These are phyloP conservation scores for Triplophysa rosa DNA, from an alignment of 2,113 vertebrate genomes.

Conservation along the genomic window DNA sequence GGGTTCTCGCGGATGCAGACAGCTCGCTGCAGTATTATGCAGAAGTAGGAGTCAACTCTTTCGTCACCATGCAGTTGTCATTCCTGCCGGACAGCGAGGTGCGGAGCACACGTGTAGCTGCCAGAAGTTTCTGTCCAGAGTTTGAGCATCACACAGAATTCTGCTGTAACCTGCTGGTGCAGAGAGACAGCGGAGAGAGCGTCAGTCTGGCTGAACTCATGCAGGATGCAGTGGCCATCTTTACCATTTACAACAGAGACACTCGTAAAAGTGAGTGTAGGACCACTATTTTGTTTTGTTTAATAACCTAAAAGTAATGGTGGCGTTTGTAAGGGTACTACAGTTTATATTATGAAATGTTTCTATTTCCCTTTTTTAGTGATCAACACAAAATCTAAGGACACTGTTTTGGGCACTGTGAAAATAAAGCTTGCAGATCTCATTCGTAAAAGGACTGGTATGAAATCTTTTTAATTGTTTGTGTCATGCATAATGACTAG, in stretches of 20 bases:
- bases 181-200: conserved; percentile 79
- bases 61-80: conserved; percentile 78
- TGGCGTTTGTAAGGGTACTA: background rate
- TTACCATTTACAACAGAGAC: conserved; percentile 85
- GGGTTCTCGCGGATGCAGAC: conserved; percentile 76
- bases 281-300: background rate
- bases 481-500: background rate
- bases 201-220: conserved; percentile 87
- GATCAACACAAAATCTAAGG: conserved; percentile 51
- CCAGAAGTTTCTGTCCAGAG: conserved; percentile 85
- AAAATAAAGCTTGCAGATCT: conserved; percentile 71
- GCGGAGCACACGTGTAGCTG: conserved; percentile 73
- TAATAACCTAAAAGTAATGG: too few species aligned
- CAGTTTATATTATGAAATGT: background rate
- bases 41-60: conserved; percentile 82
- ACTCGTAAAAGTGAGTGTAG: conserved; percentile 60
- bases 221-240: conserved; percentile 74
- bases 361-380: conserved; percentile 45
- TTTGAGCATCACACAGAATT: conserved; percentile 82
- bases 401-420: conserved; percentile 70
- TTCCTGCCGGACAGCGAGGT: conserved; percentile 78
- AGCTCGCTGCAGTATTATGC: conserved; percentile 74
- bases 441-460: conserved; percentile 74
- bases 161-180: conserved; percentile 77
- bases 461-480: background rate